These are phyloP conservation scores for Euproctis similis DNA, from an alignment of 2,888 invertebrate species.

Conservation along the genomic window DNA sequence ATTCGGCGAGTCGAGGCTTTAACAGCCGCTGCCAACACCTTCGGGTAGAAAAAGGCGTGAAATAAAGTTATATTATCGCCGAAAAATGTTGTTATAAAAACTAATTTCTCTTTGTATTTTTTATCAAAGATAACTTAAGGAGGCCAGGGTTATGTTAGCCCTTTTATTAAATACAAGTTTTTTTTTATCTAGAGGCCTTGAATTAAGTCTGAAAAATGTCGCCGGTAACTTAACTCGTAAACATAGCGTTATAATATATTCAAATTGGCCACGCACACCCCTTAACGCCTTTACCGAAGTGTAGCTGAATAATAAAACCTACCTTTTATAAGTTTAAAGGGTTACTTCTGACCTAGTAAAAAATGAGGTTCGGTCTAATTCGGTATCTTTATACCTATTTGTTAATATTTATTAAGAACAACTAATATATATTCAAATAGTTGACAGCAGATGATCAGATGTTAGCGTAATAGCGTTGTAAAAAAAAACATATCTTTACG, in stretches of 20 bases:
- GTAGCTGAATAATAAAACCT: constrained; percentile 14
- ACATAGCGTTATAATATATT: constrained; percentile 19
- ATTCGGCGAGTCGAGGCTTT: too few species aligned
- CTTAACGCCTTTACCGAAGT: constrained; percentile 2
- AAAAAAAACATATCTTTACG: too few species aligned
- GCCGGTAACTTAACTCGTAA: constrained; percentile 25
- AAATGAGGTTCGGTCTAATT: too few species aligned
- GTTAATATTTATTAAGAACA: too few species aligned
- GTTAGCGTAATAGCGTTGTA: too few species aligned
- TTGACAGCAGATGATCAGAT: too few species aligned
- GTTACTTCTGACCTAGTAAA: too few species aligned
- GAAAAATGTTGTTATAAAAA: constrained; percentile 10
- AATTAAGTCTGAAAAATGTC: constrained; percentile 37
- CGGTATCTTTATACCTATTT: too few species aligned
- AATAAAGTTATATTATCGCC: not conserved
- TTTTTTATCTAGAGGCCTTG: constrained; percentile 39
- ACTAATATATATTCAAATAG: too few species aligned
- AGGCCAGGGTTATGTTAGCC: constrained; percentile 46
- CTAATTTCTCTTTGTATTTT: constrained; percentile 14
- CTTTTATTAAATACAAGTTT: constrained; percentile 29
- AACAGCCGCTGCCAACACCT: too few species aligned
- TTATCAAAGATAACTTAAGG: constrained; percentile 46
- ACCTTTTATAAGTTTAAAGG: too few species aligned
- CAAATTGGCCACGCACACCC: constrained; percentile 14
- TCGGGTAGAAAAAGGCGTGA: too few species aligned